A percentile compares a stretch with the other conserved stretches of the same genome.
These are phyloP conservation scores for Astyanax mexicanus DNA, from an alignment of 2,797 vertebrate species.

Conservation along the genomic window DNA sequence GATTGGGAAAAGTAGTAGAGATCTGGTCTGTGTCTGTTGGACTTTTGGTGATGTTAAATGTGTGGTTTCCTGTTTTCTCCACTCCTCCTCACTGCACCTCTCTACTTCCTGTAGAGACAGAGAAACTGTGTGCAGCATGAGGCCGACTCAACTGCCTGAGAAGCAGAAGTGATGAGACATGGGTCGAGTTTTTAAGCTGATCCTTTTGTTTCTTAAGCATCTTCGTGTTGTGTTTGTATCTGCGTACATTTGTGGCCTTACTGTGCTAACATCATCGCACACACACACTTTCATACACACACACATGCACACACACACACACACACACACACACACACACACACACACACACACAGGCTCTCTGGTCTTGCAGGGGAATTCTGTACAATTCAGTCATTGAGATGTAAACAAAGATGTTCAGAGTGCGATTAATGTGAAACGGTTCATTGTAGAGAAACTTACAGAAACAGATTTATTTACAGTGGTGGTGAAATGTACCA, in stretches of 20 bases:
- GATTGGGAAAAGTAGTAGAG: background rate
- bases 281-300: no score
- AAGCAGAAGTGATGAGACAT: background rate
- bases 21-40: constrained; percentile 12
- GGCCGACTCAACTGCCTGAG: background rate
- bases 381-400: no score
- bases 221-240: no score
- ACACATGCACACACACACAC: background rate
- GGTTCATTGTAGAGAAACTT: no score
- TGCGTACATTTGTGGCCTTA: no score
- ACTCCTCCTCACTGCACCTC: constrained; percentile 17
- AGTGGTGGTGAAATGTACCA: no score
- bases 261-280: no score
- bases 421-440: no score
- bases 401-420: no score
- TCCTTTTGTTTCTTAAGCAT: background rate
- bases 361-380: background rate
- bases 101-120: constrained; percentile 32
- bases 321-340: background rate
- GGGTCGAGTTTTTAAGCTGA: background rate
- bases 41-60: constrained; percentile 36
- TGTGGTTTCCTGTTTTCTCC: constrained; percentile 62
- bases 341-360: background rate
- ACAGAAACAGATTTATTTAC: no score
- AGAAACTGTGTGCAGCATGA: background rate